Conservation (phyloP, 2,888 invertebrate genomes). For the Eilema depressum region DNA sequence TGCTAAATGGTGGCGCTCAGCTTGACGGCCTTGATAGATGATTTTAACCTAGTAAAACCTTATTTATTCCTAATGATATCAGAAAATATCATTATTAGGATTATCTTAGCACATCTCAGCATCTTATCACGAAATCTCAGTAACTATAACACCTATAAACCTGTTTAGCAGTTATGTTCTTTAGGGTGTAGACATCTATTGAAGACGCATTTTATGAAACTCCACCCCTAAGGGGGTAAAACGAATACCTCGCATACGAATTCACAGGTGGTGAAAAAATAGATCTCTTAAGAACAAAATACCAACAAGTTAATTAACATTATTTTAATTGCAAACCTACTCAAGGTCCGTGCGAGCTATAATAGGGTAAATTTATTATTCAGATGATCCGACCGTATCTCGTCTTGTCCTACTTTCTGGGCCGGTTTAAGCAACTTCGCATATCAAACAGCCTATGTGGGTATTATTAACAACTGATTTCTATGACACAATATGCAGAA, state of each 20-base stretch:
- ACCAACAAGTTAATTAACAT: neutral
- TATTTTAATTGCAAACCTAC: neutral
- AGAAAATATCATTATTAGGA: too few species aligned
- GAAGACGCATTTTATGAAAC: too few species aligned
- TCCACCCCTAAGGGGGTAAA: too few species aligned
- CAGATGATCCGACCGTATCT: constrained; percentile 40
- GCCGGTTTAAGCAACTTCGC: constrained; percentile 48
- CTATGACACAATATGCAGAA: constrained; percentile 10
- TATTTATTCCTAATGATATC: too few species aligned
- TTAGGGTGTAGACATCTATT: too few species aligned
- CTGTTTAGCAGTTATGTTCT: too few species aligned
- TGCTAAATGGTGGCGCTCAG: neutral
- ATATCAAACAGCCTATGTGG: constrained; percentile 36
- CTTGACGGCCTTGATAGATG: neutral
- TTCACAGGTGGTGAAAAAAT: too few species aligned
- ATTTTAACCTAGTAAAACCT: neutral
- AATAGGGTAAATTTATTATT: constrained; percentile 6
- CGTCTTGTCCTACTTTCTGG: constrained; percentile 56
- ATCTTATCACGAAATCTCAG: too few species aligned
- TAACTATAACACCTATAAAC: too few species aligned
- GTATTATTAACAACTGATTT: constrained; percentile 26
- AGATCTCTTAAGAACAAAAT: neutral
- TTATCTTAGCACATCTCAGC: neutral
- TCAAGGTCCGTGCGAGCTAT: neutral
- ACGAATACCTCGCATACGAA: too few species aligned